Conservation (phyloP, 2,113 vertebrate species). For the Onychostruthus taczanowskii region DNA sequence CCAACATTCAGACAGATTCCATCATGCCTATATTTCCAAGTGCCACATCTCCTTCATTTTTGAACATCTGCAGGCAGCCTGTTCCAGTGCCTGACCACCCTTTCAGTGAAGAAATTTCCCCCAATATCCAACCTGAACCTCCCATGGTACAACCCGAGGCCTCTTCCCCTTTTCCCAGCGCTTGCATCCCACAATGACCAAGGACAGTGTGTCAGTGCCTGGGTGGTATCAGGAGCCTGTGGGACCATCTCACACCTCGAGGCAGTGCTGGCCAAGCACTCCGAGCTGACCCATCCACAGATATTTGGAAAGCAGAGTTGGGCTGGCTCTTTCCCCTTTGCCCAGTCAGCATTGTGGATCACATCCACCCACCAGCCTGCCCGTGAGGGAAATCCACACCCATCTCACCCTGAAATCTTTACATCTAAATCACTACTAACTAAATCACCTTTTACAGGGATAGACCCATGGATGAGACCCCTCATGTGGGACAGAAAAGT, state of each 20-base stretch:
- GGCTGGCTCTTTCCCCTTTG: neutral
- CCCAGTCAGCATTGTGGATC: accelerated
- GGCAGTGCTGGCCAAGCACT: neutral
- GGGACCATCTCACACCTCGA: neutral
- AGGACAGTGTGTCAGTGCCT: accelerated
- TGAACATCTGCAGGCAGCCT: neutral
- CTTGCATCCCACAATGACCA: neutral
- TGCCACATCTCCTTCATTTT: neutral
- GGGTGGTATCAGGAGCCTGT: neutral
- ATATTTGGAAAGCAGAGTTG: neutral
- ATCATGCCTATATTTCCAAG: neutral
- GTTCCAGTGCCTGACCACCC: neutral
- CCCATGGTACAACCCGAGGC: accelerated
- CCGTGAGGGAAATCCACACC: accelerated
- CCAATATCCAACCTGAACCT: neutral
- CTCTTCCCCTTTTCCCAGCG: accelerated
- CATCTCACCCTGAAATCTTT: neutral
- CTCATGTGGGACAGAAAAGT: neutral
- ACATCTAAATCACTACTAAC: neutral
- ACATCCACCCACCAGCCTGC: accelerated
- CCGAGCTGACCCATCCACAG: neutral
- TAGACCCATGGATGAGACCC: neutral
- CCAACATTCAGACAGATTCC: neutral
- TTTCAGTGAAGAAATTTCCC: neutral
- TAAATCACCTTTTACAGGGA: neutral